Base-by-base conservation (phyloP, 2,888 invertebrate species). In the Helicoverpa assulta region DNA sequence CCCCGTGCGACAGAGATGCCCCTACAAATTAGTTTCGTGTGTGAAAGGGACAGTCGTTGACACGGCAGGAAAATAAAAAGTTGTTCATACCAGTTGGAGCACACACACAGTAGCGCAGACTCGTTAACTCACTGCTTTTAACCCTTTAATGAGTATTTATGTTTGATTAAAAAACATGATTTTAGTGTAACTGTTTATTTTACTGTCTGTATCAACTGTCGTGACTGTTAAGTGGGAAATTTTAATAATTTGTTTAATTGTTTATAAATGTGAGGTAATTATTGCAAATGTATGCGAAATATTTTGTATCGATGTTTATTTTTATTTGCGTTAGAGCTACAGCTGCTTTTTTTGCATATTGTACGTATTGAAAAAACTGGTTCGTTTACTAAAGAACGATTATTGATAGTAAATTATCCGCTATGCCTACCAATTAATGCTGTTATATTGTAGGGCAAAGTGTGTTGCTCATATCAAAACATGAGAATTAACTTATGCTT, bases 131-230 rank as follows among this genome's bases (percentile, higher is more conserved):
- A 89, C 85, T 88, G 88, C 89, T 88, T 88, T 91, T 91, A 92
- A 92, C 92, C 92, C 93, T 90, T 88, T 93, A 92, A 93, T 91
- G 92, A 90, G 85, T 87, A 84, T 86, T 90, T 88, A 87, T 88
- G 88, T 89, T 88, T 88, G 84, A 86, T 88, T 86, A 85, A 87
- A 88, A 87, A 85, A 86, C 86, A 85, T 82, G 81, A 87, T 88
- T 90, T 89, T 87, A 70, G 83, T 87, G 77, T 86, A 84, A 86
- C 86, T 84, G 88, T 88, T 86, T 81, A 84, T 85, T 87, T 86
- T 85, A 86, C 83, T 80, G 85, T 78, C 76, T 58, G 47, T 73
- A 72, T 78, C 62, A 65, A 75, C 75, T 66, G 64, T 80, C 75
- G 52, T 64, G 85, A 80, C 81, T 82, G 78, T 81, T 80, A 80